These are phyloP conservation scores for Arothron firmamentum DNA, from an alignment of 2,113 vertebrate genomes.

Conservation along the genomic window DNA sequence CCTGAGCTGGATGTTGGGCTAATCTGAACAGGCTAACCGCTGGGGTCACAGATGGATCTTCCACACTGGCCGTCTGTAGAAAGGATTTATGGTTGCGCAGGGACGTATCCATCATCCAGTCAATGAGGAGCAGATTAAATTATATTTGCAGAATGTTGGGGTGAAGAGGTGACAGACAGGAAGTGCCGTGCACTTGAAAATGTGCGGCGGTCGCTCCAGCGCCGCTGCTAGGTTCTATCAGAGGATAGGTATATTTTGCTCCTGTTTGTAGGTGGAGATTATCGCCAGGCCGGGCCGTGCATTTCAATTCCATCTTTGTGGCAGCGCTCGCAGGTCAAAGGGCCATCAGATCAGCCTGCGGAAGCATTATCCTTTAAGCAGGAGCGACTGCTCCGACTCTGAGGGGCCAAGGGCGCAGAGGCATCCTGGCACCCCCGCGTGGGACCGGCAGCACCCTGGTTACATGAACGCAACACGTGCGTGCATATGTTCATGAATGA, in stretches of 20 bases:
- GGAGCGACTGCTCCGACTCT: constrained; percentile 44
- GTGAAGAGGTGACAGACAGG: neutral
- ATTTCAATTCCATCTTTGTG: constrained; percentile 51
- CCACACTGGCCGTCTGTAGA: constrained; percentile 28
- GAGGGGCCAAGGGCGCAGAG: constrained; percentile 51
- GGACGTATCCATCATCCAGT: constrained; percentile 47
- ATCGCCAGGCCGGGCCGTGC: constrained; percentile 20
- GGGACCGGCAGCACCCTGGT: neutral
- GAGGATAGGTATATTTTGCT: constrained; percentile 13
- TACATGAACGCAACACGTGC: too few species aligned
- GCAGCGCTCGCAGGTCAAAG: constrained; percentile 42
- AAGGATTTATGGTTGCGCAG: constrained; percentile 33
- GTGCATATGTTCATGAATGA: too few species aligned
- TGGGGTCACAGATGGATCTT: constrained; percentile 34
- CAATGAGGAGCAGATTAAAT: constrained; percentile 35
- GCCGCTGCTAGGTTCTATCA: constrained; percentile 7
- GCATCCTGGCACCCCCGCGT: constrained; percentile 19
- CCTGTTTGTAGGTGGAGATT: constrained; percentile 26
- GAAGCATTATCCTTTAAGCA: constrained; percentile 54
- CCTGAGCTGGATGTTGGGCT: too few species aligned
- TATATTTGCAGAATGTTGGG: constrained; percentile 21
- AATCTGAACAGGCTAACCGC: too few species aligned
- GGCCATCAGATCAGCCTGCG: constrained; percentile 55
- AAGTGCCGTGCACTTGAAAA: constrained; percentile 14
- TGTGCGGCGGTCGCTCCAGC: neutral